Conservation (phyloP, 2,888 invertebrate species). For the Dynastes tityus region DNA sequence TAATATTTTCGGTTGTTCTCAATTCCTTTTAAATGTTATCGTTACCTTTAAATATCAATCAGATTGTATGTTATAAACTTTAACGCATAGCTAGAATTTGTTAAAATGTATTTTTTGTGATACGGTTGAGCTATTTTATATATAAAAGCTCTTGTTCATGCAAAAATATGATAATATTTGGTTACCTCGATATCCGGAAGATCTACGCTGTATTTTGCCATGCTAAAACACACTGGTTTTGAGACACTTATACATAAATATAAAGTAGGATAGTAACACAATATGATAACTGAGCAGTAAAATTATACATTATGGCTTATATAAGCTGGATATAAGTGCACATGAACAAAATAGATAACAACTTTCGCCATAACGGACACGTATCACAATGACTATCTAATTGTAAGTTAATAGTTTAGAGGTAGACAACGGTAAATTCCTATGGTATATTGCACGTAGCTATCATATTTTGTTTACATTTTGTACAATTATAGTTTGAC, state of each 20-base stretch:
- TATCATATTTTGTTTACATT: background rate
- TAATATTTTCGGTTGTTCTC: too few relatives aligned
- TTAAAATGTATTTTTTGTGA: too few relatives aligned
- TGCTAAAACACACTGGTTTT: slow-evolving; percentile 64
- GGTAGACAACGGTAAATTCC: background rate
- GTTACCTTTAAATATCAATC: too few relatives aligned
- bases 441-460: background rate
- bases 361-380: background rate
- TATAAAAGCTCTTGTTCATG: too few relatives aligned
- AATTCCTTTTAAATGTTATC: too few relatives aligned
- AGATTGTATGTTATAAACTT: too few relatives aligned
- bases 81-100: too few relatives aligned
- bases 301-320: slow-evolving; percentile 1
- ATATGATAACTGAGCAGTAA: slow-evolving; percentile 6
- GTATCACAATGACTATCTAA: background rate
- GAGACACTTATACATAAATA: slow-evolving; percentile 52
- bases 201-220: slow-evolving; percentile 78
- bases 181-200: slow-evolving; percentile 87
- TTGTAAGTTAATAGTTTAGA: background rate
- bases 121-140: too few relatives aligned
- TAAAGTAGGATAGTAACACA: slow-evolving; percentile 4
- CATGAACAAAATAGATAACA: background rate
- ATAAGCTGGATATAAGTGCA: background rate
- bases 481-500: background rate
- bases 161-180: too few relatives aligned